phyloP scores from a whole-genome alignment of 2,113 vertebrate genomes.

The Tachycineta bicolor region DNA sequence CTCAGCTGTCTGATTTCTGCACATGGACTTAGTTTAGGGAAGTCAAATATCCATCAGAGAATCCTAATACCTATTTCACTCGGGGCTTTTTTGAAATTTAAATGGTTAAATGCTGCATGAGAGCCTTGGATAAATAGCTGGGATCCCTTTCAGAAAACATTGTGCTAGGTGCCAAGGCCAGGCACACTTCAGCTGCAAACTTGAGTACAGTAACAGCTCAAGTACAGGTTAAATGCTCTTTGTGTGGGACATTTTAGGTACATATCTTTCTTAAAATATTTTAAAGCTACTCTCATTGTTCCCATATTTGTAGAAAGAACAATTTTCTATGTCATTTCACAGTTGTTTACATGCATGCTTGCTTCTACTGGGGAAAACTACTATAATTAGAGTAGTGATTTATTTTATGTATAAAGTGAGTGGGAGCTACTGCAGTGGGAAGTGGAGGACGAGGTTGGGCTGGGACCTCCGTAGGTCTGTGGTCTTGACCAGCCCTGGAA shows the following conservation, averaged over 20 bases:
- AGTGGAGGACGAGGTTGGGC: neutral
- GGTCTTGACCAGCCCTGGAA: neutral
- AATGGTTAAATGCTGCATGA: neutral
- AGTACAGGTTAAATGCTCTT: neutral
- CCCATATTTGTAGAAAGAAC: neutral
- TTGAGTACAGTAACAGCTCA: neutral
- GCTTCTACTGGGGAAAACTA: neutral
- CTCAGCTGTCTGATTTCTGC: neutral
- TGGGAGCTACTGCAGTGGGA: neutral
- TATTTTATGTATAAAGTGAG: neutral
- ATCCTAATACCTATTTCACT: neutral
- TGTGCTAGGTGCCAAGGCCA: neutral
- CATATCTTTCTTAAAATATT: neutral
- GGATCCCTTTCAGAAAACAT: neutral
- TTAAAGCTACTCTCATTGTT: neutral
- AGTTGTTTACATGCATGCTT: neutral
- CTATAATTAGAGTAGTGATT: neutral
- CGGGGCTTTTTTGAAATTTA: neutral
- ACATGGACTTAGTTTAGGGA: neutral
- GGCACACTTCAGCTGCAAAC: neutral
- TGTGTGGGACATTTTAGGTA: neutral
- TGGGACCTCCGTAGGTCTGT: neutral
- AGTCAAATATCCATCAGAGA: neutral
- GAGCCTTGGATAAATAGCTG: neutral
- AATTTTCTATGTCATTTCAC: neutral